Evolutionary conservation across 2,888 invertebrate species (phyloP), one percentile per base, ranked within the genome.

Genomic region (Coelinius sp.): DNA sequence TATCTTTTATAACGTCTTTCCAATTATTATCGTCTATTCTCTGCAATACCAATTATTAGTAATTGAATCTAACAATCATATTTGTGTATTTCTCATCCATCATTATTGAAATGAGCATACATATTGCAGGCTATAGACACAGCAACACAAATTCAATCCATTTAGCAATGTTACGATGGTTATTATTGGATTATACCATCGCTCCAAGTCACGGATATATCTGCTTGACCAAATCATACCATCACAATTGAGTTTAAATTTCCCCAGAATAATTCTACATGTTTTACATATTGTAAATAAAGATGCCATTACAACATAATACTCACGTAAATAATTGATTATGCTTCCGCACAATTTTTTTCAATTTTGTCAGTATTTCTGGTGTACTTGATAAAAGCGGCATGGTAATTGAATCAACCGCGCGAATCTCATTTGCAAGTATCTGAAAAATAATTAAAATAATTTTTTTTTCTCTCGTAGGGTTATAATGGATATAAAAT

Each of bases 171-270:
- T 31, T 27, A 27, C 27, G 6, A 8, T 17, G 17, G 27, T 27
- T 25, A 56, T 31, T 27, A 56, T 31, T 31, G 56, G 56, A 56
- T 56, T 56, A 56, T 56, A 56, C 31, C 27, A 56, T 7, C 27
- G 12, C 6, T 56, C 56, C n/a, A 56, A 25, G 0, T 3, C 31
- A 17, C 27, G 14, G 6, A 24, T 27, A 14, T 56, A 27, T 17
- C 56, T 56, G 31, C n/a, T n/a, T n/a, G n/a, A n/a, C n/a, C n/a
- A 31, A 56, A 56, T 56, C n/a, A n/a, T n/a, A n/a, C n/a, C n/a
- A n/a, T n/a, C n/a, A n/a, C n/a, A n/a, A n/a, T n/a, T n/a, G n/a
- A n/a, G n/a, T n/a, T n/a, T n/a, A n/a, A n/a, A n/a, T n/a, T n/a
- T n/a, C n/a, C n/a, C n/a, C n/a, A n/a, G n/a, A n/a, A n/a, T n/a